Evolutionary conservation across 2,888 invertebrate genomes (phyloP).

Genomic region (Chrysolina haemoptera): DNA sequence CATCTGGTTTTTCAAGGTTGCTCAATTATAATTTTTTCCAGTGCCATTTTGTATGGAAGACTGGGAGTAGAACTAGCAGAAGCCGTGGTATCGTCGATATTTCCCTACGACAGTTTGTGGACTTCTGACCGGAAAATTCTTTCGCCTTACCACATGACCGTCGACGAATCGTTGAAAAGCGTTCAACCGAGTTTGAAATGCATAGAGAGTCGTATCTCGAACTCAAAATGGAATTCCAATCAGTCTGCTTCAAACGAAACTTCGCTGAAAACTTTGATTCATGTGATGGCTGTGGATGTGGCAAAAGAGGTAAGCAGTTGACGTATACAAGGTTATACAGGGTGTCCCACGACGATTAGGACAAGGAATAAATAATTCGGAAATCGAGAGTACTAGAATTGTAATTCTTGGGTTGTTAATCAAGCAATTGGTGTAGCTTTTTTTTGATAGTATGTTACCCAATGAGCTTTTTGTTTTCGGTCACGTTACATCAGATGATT

Average conservation of each 20-base stretch:
- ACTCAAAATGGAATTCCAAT: conserved; percentile 54
- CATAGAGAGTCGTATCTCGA: conserved; percentile 54
- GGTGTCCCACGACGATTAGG: no score
- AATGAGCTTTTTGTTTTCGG: no score
- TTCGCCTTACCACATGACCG: conserved; percentile 64
- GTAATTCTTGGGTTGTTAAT: no score
- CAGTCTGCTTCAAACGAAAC: conserved; percentile 61
- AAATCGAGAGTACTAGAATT: no score
- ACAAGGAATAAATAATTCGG: no score
- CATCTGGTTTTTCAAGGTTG: no score
- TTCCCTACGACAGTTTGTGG: conserved; percentile 67
- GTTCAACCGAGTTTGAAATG: conserved; percentile 55
- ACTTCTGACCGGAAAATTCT: conserved; percentile 68
- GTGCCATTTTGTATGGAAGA: conserved; percentile 71
- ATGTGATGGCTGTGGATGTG: conserved; percentile 64
- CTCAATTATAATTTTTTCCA: conserved; percentile 52
- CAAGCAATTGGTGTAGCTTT: no score
- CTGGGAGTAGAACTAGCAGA: conserved; percentile 70
- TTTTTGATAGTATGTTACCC: no score
- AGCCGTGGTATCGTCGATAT: conserved; percentile 69
- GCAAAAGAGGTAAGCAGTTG: conserved; percentile 65
- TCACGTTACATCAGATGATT: no score
- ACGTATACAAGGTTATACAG: no score
- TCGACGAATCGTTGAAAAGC: conserved; percentile 63
- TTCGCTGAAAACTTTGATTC: conserved; percentile 61